Evolutionary conservation across 2,797 vertebrate genomes (phyloP).

Genomic region (Melopsittacus undulatus): DNA sequence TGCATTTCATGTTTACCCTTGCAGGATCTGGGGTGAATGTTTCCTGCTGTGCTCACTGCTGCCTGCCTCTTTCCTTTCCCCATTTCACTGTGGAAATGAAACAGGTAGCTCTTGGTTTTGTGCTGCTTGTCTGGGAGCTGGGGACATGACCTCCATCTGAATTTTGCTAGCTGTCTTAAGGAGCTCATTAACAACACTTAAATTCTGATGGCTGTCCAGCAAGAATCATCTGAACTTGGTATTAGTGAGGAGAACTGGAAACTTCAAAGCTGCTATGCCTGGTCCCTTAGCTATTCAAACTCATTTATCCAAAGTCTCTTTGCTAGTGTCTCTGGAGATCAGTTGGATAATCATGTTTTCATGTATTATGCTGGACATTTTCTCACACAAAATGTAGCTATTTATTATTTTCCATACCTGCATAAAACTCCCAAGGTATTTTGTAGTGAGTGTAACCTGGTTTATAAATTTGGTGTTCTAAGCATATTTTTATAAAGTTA

Average conservation of each 20-base stretch:
- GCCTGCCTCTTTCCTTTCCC: neutral
- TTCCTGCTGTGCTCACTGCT: neutral
- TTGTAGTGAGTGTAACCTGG: neutral
- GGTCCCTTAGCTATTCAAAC: slow-evolving; percentile 2
- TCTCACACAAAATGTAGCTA: neutral
- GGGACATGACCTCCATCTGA: neutral
- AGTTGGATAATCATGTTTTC: slow-evolving; percentile 3
- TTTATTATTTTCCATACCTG: neutral
- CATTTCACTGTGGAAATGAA: neutral
- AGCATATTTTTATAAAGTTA: neutral
- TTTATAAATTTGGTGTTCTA: neutral
- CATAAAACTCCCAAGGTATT: neutral
- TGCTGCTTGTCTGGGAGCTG: neutral
- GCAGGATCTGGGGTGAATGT: neutral
- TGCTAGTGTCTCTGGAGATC: neutral
- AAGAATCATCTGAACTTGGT: neutral
- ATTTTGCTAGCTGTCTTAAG: neutral
- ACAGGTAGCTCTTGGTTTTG: neutral
- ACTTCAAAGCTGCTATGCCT: slow-evolving; percentile 16
- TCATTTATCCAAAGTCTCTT: slow-evolving; percentile 23
- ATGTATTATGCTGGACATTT: neutral
- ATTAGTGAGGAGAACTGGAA: neutral
- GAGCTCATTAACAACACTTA: neutral
- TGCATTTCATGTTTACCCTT: neutral
- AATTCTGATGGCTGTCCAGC: neutral